A percentile compares a stretch with the other conserved stretches of the same genome.
Conservation (phyloP, 2,113 vertebrate species). For the Ameiurus melas region DNA sequence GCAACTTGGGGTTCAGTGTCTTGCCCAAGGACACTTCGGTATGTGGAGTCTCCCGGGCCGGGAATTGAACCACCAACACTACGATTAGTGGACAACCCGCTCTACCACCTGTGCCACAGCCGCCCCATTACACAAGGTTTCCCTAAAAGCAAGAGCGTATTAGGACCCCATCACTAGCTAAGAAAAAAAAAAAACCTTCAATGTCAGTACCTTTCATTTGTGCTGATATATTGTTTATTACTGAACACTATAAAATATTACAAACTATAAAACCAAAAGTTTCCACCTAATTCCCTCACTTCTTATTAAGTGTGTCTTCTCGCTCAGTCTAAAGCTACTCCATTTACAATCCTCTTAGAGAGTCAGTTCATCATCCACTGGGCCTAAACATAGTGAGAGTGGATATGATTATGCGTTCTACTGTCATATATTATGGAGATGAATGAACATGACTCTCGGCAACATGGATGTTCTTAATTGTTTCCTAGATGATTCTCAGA, state of each 20-base stretch:
- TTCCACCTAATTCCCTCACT: constrained; percentile 17
- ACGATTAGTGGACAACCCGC: too few relatives aligned
- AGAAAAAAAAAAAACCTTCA: not conserved
- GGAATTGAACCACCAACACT: too few relatives aligned
- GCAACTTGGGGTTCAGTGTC: too few relatives aligned
- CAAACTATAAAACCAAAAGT: not conserved
- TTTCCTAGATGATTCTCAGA: constrained; percentile 8
- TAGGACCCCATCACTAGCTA: not conserved
- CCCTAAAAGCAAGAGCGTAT: not conserved
- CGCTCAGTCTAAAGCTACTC: constrained; percentile 64
- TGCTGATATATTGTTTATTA: not conserved
- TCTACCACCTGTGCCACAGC: too few relatives aligned
- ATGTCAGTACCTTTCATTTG: not conserved
- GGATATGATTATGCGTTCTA: constrained; percentile 1
- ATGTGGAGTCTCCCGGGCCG: too few relatives aligned
- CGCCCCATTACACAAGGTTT: not conserved
- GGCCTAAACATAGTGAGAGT: constrained; percentile 8
- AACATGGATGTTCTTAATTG: constrained; percentile 37
- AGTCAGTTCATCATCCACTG: constrained; percentile 17
- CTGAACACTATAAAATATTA: not conserved
- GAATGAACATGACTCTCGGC: not conserved
- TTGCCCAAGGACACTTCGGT: too few relatives aligned
- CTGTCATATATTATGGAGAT: constrained; percentile 30
- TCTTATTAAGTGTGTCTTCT: constrained; percentile 67
- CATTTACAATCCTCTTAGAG: constrained; percentile 66